Conservation (phyloP, 2,797 vertebrate genomes). For the Lepilemur septentrionalis region DNA sequence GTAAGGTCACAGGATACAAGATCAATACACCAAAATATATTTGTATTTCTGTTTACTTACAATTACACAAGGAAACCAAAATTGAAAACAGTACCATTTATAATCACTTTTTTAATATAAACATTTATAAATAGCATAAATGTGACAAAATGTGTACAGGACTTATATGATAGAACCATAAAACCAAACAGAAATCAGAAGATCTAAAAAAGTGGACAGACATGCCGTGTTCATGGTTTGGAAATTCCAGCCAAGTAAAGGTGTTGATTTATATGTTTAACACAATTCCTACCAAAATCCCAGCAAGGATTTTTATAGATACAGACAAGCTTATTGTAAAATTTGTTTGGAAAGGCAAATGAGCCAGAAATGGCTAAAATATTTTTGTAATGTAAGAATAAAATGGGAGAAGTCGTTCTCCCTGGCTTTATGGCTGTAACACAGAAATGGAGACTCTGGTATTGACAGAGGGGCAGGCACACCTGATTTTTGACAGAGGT, state of each 20-base stretch:
- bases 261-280: neutral
- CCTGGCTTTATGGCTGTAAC: neutral
- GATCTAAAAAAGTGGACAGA: neutral
- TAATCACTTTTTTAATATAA: neutral
- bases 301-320: neutral
- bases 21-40: neutral
- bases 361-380: neutral
- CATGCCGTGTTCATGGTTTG: fast-evolving
- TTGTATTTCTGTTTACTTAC: neutral
- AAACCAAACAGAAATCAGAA: too few relatives aligned
- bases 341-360: neutral
- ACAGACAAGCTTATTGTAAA: neutral
- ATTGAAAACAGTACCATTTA: neutral
- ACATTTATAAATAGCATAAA: neutral
- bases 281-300: neutral
- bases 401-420: neutral
- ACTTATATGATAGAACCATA: neutral
- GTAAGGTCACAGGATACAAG: neutral
- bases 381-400: neutral
- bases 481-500: neutral
- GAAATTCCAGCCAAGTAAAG: fast-evolving
- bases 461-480: neutral
- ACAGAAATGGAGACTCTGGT: neutral
- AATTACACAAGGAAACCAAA: neutral
- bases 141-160: neutral